Conservation (phyloP, 2,888 invertebrate genomes). For the Melieria crassipennis region DNA sequence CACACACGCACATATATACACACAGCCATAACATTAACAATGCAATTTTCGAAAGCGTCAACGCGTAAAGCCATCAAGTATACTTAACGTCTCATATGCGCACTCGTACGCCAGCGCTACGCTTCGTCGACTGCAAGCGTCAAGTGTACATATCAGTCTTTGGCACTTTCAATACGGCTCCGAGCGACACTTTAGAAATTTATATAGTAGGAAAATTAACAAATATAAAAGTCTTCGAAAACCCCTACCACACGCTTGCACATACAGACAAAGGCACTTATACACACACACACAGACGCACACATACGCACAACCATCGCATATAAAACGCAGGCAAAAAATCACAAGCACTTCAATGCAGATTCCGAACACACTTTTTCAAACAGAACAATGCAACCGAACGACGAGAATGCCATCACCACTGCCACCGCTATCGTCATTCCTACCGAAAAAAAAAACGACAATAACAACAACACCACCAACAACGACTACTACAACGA, state of each 20-base stretch:
- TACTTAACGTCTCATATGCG: too few species aligned
- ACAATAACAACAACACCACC: too few species aligned
- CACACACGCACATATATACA: too few species aligned
- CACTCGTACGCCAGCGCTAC: too few species aligned
- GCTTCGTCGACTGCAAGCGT: too few species aligned
- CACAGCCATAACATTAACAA: too few species aligned
- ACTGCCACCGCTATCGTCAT: background rate
- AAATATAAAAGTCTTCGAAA: background rate
- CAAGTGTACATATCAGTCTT: too few species aligned
- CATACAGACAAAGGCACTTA: background rate
- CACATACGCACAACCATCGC: background rate
- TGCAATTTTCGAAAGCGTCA: too few species aligned
- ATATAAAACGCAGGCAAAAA: background rate
- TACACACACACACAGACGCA: background rate
- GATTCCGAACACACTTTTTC: slow-evolving; percentile 6
- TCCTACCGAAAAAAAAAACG: background rate
- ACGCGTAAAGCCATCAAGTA: too few species aligned
- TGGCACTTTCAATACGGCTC: background rate
- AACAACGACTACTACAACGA: too few species aligned
- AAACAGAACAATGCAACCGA: background rate
- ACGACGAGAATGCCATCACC: background rate
- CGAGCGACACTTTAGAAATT: background rate
- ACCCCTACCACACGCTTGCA: background rate
- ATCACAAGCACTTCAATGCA: slow-evolving; percentile 2
- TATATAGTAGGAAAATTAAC: background rate